Conservation (phyloP, 2,797 vertebrate genomes). For the Crax fasciolata region DNA sequence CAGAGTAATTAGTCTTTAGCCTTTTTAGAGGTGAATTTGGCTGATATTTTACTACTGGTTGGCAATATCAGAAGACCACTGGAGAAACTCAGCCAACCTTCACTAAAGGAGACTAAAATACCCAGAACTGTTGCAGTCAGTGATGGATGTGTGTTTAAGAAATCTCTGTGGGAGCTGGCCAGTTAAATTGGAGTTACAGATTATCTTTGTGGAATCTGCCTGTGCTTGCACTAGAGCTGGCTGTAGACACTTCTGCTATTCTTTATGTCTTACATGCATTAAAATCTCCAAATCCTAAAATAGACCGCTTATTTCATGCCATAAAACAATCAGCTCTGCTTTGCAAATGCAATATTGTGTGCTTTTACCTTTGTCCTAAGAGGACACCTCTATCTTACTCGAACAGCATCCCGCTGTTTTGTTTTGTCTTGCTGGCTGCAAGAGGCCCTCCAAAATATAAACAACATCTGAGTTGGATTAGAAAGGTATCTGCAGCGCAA, state of each 20-base stretch:
- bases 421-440: slow-evolving; percentile 58
- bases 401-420: slow-evolving; percentile 23
- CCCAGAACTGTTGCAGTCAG: neutral
- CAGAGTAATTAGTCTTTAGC: neutral
- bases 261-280: neutral
- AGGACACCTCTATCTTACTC: neutral
- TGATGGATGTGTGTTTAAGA: neutral
- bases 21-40: neutral
- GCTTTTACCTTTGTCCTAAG: neutral
- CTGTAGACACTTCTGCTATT: rapidly evolving
- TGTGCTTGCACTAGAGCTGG: neutral
- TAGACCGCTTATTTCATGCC: neutral
- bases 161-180: neutral
- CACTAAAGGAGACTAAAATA: neutral
- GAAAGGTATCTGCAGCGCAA: neutral
- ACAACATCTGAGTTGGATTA: slow-evolving; percentile 53
- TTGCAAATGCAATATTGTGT: neutral
- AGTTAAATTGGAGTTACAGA: neutral
- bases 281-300: neutral
- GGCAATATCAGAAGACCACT: neutral
- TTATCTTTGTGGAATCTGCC: neutral
- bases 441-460: slow-evolving; percentile 36
- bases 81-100: neutral
- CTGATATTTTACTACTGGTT: neutral
- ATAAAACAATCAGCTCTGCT: neutral